A percentile compares a stretch with the other conserved stretches of the same genome.
Conservation (phyloP, 2,888 invertebrate genomes). For the Choristoneura rosaceana region DNA sequence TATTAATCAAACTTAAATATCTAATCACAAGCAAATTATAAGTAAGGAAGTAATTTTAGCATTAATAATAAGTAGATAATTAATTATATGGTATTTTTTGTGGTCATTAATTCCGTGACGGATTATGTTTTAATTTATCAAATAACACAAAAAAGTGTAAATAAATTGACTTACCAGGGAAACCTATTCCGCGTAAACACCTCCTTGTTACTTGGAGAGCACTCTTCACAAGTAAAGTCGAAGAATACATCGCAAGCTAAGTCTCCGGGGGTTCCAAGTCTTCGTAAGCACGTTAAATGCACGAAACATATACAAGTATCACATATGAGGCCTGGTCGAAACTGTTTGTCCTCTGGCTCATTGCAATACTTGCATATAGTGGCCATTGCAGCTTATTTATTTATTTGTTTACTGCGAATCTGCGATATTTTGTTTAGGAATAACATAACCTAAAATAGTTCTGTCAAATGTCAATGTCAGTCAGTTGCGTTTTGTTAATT, state of each 20-base stretch:
- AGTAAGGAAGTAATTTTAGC: too few relatives aligned
- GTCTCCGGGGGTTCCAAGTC: slow-evolving; percentile 89
- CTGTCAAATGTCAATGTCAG: slow-evolving; percentile 7
- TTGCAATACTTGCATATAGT: slow-evolving; percentile 86
- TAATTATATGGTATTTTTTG: too few relatives aligned
- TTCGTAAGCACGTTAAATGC: slow-evolving; percentile 88
- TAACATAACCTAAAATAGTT: slow-evolving; percentile 41
- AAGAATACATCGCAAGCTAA: slow-evolving; percentile 92
- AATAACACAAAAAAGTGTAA: too few relatives aligned
- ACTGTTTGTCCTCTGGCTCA: slow-evolving; percentile 80
- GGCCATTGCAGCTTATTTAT: slow-evolving; percentile 41
- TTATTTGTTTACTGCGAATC: background rate
- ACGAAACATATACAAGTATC: slow-evolving; percentile 85
- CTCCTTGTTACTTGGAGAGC: slow-evolving; percentile 85
- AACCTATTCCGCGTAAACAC: slow-evolving; percentile 87
- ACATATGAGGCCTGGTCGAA: slow-evolving; percentile 87
- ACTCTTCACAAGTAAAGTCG: slow-evolving; percentile 88
- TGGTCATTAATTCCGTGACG: too few relatives aligned
- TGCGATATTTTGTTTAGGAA: slow-evolving; percentile 1
- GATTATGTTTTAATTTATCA: too few relatives aligned
- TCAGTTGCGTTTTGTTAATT: slow-evolving; percentile 12
- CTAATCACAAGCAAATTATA: too few relatives aligned
- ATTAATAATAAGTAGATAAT: too few relatives aligned
- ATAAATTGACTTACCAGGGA: slow-evolving; percentile 84
- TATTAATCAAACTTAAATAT: too few relatives aligned